phyloP scores from a whole-genome alignment of 30 jellyfish, hydroid and myxozoan genomes.

The Aurelia aurita region DNA sequence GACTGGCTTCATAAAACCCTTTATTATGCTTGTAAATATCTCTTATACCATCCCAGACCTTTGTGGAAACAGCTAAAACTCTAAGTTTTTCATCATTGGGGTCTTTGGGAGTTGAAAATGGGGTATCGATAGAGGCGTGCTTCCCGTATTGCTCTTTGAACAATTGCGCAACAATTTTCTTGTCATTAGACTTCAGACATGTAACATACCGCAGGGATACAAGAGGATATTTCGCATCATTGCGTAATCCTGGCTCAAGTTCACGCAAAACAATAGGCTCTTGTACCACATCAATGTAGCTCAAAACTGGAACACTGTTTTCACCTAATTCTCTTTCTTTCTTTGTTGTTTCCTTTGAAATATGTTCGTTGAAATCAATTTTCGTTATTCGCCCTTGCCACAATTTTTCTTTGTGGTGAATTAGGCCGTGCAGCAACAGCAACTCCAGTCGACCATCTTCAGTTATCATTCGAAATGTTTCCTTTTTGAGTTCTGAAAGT shows the following conservation, averaged over 20 bases:
- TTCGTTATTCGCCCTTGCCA: conserved; percentile 7
- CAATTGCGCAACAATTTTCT: not conserved
- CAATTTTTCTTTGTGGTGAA: conserved; percentile 1
- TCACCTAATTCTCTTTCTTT: not conserved
- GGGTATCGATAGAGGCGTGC: not conserved
- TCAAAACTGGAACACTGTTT: not conserved
- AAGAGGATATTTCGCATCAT: not conserved
- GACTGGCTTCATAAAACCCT: not conserved
- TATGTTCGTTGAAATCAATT: not conserved
- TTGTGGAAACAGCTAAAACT: not conserved
- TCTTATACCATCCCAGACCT: not conserved
- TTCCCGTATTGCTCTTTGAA: not conserved
- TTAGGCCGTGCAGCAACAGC: not conserved
- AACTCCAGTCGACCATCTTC: not conserved
- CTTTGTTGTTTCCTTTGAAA: not conserved
- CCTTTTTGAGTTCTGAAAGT: not conserved
- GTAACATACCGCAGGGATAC: not conserved
- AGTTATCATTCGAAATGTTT: not conserved
- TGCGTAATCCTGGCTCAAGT: not conserved
- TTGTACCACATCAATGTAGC: not conserved
- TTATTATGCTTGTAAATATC: not conserved
- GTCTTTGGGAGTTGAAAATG: not conserved
- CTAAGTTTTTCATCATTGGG: not conserved
- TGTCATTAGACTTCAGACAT: not conserved
- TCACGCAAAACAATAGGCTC: not conserved